Evolutionary conservation across 1,140 invertebrate genomes (phyloP).

Genomic region (Sitobion miscanthi): DNA sequence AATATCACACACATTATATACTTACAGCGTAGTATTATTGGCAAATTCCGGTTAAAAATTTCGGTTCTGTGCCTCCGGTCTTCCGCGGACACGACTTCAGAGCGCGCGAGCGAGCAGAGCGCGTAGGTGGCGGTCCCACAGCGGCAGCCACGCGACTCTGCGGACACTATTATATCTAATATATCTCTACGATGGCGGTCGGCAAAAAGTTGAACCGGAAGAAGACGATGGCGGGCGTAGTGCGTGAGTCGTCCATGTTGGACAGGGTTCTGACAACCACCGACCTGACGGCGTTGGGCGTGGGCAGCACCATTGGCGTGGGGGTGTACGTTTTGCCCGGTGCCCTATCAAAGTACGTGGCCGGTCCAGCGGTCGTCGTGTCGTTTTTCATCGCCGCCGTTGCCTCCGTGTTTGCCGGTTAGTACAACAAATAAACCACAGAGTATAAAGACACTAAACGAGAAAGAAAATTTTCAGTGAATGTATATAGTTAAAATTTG

Average conservation of each 20-base stretch:
- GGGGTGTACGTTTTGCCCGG: constrained; percentile 93
- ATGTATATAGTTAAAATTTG: not conserved
- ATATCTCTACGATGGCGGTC: not conserved
- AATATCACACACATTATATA: not conserved
- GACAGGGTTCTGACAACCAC: constrained; percentile 77
- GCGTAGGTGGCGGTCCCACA: too few relatives aligned
- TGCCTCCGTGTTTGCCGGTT: constrained; percentile 86
- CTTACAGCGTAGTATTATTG: not conserved
- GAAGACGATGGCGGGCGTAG: constrained; percentile 46
- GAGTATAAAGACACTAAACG: not conserved
- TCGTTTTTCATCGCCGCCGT: constrained; percentile 89
- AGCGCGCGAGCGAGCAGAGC: not conserved
- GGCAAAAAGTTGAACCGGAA: constrained; percentile 20
- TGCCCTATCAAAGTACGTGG: constrained; percentile 80
- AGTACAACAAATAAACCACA: constrained; percentile 60
- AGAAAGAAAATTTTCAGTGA: not conserved
- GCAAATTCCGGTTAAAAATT: too few relatives aligned
- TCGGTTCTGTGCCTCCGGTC: too few relatives aligned
- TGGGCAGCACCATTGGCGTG: constrained; percentile 87
- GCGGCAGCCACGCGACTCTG: too few relatives aligned
- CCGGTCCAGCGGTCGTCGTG: constrained; percentile 85
- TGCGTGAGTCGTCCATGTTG: constrained; percentile 67
- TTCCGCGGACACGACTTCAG: not conserved
- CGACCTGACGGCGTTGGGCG: constrained; percentile 80
- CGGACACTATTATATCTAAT: not conserved